Conservation (phyloP, 2,888 invertebrate genomes). For the Ophraella communa region DNA sequence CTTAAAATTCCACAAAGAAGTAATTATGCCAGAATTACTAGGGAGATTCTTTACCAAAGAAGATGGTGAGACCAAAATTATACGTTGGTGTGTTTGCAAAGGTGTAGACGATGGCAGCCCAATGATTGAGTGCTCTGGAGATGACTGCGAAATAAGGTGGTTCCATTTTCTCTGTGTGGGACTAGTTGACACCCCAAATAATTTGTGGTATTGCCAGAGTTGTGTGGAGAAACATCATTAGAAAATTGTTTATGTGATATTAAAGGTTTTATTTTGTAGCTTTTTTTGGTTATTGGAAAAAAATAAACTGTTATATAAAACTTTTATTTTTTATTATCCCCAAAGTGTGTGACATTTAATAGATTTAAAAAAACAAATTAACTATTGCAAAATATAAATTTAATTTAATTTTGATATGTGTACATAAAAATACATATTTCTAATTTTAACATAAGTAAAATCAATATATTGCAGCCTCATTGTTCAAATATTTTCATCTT, state of each 20-base stretch:
- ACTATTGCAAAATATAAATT: neutral
- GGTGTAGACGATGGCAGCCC: slow-evolving; percentile 33
- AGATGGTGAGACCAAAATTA: slow-evolving; percentile 15
- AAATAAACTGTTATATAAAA: neutral
- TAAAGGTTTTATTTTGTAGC: slow-evolving; percentile 56
- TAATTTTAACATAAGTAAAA: too few relatives aligned
- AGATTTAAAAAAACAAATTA: neutral
- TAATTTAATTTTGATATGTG: too few relatives aligned
- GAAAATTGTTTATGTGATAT: too few relatives aligned
- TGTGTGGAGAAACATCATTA: too few relatives aligned
- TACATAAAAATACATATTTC: too few relatives aligned
- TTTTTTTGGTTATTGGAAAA: neutral
- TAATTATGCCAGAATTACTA: slow-evolving; percentile 29
- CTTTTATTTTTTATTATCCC: neutral
- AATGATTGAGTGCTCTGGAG: neutral
- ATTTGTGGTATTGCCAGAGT: neutral
- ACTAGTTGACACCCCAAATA: neutral
- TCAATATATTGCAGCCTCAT: too few relatives aligned
- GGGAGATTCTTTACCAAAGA: slow-evolving; percentile 25
- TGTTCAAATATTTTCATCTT: too few relatives aligned
- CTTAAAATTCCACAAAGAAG: slow-evolving; percentile 15
- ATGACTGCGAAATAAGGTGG: neutral
- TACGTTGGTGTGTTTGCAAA: slow-evolving; percentile 24
- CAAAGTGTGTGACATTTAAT: too few relatives aligned
- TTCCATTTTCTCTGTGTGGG: neutral